phyloP scores from a whole-genome alignment of 2,888 invertebrate species.

The Diarsia brunnea region DNA sequence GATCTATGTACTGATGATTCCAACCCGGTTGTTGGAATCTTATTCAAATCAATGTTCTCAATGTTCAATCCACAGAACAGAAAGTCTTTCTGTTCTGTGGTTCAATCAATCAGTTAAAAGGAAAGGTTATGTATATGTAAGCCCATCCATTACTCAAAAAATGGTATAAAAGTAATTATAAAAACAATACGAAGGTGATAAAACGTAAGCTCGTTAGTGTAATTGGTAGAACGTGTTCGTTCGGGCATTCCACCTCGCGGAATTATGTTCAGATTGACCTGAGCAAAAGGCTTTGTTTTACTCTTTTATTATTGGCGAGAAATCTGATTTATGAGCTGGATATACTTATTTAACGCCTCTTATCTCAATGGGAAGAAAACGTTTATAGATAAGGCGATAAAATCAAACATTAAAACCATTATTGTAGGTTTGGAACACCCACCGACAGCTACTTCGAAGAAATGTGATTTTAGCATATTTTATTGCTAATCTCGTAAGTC shows the following conservation, averaged over 20 bases:
- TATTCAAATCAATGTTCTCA: no score
- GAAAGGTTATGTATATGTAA: slow-evolving; percentile 18
- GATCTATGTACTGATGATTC: no score
- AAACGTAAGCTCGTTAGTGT: slow-evolving; percentile 72
- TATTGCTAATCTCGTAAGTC: slow-evolving; percentile 9
- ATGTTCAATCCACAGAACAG: no score
- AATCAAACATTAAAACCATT: slow-evolving; percentile 13
- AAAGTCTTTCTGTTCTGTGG: no score
- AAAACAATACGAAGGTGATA: slow-evolving; percentile 70
- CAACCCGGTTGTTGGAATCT: no score
- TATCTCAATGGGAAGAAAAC: slow-evolving; percentile 11
- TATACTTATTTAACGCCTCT: slow-evolving; percentile 19
- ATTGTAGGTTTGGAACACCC: slow-evolving; percentile 6
- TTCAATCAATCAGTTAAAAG: slow-evolving; percentile 15
- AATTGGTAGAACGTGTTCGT: slow-evolving; percentile 66
- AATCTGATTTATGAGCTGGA: slow-evolving; percentile 21
- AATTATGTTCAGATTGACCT: slow-evolving; percentile 62
- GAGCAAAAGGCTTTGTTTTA: slow-evolving; percentile 50
- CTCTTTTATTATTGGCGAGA: slow-evolving; percentile 36
- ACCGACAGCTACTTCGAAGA: background rate
- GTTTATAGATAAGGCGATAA: slow-evolving; percentile 17
- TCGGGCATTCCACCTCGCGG: slow-evolving; percentile 55
- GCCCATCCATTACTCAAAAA: slow-evolving; percentile 28
- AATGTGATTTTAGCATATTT: slow-evolving; percentile 22
- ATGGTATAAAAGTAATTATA: slow-evolving; percentile 47